A percentile compares a stretch with the other conserved stretches of the same genome.
phyloP scores from a whole-genome alignment of 2,113 vertebrate species.

The Corydoras sp. region DNA sequence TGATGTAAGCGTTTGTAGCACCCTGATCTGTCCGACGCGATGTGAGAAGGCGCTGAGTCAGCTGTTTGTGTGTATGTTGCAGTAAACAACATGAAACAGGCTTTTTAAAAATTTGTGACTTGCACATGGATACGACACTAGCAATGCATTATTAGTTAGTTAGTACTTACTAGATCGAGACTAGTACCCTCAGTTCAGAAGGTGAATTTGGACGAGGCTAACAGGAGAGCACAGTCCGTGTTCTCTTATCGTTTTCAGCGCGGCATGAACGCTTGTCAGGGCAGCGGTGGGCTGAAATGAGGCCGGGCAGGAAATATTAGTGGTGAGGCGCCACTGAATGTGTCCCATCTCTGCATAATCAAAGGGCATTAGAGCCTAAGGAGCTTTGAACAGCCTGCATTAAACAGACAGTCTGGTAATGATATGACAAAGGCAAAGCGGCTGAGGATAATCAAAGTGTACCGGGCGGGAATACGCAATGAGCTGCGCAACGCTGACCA shows the following conservation, averaged over 20 bases:
- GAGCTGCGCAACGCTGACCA: conserved; percentile 8
- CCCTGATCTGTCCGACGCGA: too few species aligned
- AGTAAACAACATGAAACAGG: too few species aligned
- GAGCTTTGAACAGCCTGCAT: conserved; percentile 42
- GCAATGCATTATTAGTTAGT: too few species aligned
- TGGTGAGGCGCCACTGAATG: conserved; percentile 26
- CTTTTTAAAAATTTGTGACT: too few species aligned
- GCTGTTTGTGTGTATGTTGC: too few species aligned
- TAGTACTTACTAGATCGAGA: too few species aligned
- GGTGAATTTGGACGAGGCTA: too few species aligned
- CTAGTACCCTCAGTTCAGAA: too few species aligned
- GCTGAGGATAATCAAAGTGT: conserved; percentile 36
- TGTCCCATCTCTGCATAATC: conserved; percentile 41
- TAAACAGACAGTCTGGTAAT: conserved; percentile 42
- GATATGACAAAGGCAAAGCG: conserved; percentile 40
- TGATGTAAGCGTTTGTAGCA: too few species aligned
- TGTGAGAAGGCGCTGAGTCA: too few species aligned
- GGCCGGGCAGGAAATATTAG: conserved; percentile 28
- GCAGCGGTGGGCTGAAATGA: conserved; percentile 36
- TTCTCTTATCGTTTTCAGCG: not conserved
- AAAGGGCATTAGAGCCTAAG: conserved; percentile 42
- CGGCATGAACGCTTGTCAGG: conserved; percentile 43
- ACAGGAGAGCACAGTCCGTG: not conserved
- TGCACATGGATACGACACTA: too few species aligned
- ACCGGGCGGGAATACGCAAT: conserved; percentile 18